These are phyloP conservation scores for Xenopus borealis DNA, from an alignment of 2,113 vertebrate species.

Conservation along the genomic window DNA sequence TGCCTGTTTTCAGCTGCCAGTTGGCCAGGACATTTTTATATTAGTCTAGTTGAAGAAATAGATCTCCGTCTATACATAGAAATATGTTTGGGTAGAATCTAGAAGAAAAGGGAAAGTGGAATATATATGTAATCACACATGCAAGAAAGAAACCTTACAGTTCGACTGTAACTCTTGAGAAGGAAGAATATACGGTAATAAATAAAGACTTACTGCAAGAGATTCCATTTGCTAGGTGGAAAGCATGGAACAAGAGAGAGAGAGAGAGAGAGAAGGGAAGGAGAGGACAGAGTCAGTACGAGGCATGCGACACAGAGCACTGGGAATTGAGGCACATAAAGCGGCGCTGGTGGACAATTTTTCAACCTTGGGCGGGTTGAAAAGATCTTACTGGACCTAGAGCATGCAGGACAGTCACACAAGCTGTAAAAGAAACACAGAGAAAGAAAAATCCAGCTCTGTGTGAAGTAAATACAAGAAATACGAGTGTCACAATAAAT, in stretches of 20 bases:
- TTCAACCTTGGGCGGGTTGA: constrained; percentile 55
- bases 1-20: no score
- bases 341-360: constrained; percentile 66
- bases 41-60: no score
- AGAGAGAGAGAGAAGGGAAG: constrained; percentile 79
- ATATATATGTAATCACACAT: no score
- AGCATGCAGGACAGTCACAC: constrained; percentile 36
- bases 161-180: neutral
- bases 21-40: no score
- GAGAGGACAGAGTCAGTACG: constrained; percentile 79
- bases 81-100: no score
- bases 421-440: constrained; percentile 19
- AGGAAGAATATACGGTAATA: constrained; percentile 63
- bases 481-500: neutral
- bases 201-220: constrained; percentile 97
- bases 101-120: no score
- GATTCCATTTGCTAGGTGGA: constrained; percentile 99
- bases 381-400: constrained; percentile 39
- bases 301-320: constrained; percentile 75
- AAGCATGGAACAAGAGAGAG: constrained; percentile 87
- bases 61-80: no score
- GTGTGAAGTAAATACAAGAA: neutral
- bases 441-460: constrained; percentile 1
- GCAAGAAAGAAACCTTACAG: no score
- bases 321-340: constrained; percentile 61